Base-by-base conservation (phyloP, 2,888 invertebrate species). In the Serrognathus titanus region DNA sequence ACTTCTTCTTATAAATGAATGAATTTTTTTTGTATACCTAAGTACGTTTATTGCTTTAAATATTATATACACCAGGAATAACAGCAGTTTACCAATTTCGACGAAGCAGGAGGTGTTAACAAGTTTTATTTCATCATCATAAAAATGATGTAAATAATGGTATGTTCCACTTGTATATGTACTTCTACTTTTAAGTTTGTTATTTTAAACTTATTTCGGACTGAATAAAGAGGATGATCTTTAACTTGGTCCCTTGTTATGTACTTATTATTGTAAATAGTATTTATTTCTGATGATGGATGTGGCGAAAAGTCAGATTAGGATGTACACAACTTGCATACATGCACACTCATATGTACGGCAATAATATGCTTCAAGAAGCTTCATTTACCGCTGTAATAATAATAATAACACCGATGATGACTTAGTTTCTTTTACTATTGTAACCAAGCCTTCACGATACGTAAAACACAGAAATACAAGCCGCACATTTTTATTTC, bases 191-290 rank as follows among this genome's bases (percentile, higher is more conserved):
- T 55, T 62, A 56, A 38, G 57, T 62, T 57, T 56, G 48, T 61
- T 55, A 55, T 48, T 31, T 48, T 7, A 48, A 48, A 24, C 31
- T 48, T 48, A 48, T 52, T 58, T 57, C 55, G 55, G 58, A 58
- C 55, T 51, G 49, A 51, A 43, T 24, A 36, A 31, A 48, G 12
- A 20, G 12, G 31, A 24, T 49, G 39, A 24, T 51, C 51, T 55
- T 52, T 46, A 45, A 50, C 48, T 55, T 63, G 51, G 61, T 61
- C 63, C 57, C 60, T 67, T 67, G 66, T 67, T 67, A 66, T 67
- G 67, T 66, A 67, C 65, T 67, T 67, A 65, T 60, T 62, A 60
- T 61, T 67, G 66, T 67, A 67, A 62, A 67, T 67, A 67, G 63
- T 66, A 67, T 67, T 67, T 66, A 66, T 67, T 67, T 63, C 58